Evolutionary conservation across 2,797 vertebrate genomes (phyloP), one percentile per base, ranked within the genome.

Genomic region (Hafferia zeledoni): DNA sequence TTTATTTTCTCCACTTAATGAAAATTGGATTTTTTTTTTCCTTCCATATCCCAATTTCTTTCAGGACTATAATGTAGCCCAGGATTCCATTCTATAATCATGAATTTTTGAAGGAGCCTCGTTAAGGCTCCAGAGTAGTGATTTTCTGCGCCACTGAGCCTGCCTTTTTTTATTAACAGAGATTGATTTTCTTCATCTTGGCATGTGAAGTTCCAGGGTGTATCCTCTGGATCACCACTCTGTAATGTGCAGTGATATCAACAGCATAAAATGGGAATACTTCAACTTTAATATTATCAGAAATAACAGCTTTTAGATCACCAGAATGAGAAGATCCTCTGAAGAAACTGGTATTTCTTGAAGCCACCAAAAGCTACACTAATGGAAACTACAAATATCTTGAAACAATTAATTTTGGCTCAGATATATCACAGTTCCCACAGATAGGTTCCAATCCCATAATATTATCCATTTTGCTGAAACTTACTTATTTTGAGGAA

Each of bases 61-160:
- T 83, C 75, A 91, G 91, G 63, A 77, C 81, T 83, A 68, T 47
- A 90, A 89, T 61, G 57, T 41, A 94, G 68, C 83, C 64, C 60
- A 83, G 65, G 81, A 74, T 95, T 94, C 77, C 78, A 87, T 93
- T 95, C 84, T 87, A 75, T 87, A 83, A 87, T 93, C 61, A 90
- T 94, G 88, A 93, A 89, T 97, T 93, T 96, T 96, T 94, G 94
- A 96, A 96, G 86, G 89, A 80, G 31, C 43, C 47, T 93, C 39
- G 83, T 95, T 90, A 90, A 78, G 86, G 79, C 87, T 91, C 78
- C 90, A 80, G 78, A 92, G 76, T 28, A 83, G 88, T 94, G 88
- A 95, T 97, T 97, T 96, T 95, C 96, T 96, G 94, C 69, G 0
- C 53, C 93, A 92, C 64, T 49, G 89, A 93, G 50, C 89, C 83